Evolutionary conservation across 2,113 vertebrate species (phyloP), one percentile per base, ranked within the genome.

Genomic region (Butastur rufipennis): DNA sequence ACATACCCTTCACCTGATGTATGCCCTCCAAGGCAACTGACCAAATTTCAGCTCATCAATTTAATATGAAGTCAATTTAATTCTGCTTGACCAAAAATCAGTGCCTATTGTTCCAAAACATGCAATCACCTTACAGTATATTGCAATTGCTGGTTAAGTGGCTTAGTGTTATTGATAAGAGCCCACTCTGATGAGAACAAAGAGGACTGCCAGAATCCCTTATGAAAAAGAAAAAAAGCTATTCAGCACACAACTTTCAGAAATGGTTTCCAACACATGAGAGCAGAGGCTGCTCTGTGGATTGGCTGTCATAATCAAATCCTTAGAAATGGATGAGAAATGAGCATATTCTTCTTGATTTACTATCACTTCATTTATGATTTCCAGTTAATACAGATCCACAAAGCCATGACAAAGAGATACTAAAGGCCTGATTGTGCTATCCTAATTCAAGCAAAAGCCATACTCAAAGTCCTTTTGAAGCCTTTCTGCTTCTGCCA

Each of bases 71-170:
- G 95, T 95, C 93, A 95, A 93, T 98, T 97, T 97, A 98, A 97
- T 96, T 98, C 96, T 97, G 84, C 91, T 95, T 97, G 97, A 98
- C 94, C 96, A 98, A 98, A 97, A 98, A 98, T 97, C 95, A 96
- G 93, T 84, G 90, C 93, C 93, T 96, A 94, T 96, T 98, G 91
- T 97, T 98, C 97, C 93, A 97, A 98, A 98, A 97, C 92, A 98
- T 81, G 93, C 77, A 96, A 97, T 97, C 94, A 97, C 93, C 88
- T 77, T 66, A 90, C 92, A 94, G 87, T 88, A 65, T 48, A 93
- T 27, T 73, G 93, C 90, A 96, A 95, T 81, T 94, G 89, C 81
- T 96, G 90, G 74, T 74, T 95, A 98, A 98, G 92, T 97, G 95
- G 85, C 65, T 95, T 75, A 74, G 87, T 80, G 63, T 96, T 97